Evolutionary conservation across 2,797 vertebrate genomes (phyloP).

Genomic region (Acipenser transmontanus): DNA sequence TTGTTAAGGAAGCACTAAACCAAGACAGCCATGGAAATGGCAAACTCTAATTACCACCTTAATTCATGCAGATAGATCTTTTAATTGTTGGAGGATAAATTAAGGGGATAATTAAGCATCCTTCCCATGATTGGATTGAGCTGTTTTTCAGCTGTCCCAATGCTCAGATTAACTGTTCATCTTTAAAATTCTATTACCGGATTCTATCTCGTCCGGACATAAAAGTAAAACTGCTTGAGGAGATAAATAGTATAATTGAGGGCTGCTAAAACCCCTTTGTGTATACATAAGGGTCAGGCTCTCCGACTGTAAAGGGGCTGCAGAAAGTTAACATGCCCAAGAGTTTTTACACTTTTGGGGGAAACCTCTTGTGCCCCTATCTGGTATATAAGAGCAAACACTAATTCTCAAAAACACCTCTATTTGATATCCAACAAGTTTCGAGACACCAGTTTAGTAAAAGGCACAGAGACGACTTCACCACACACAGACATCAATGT

Average conservation of each 20-base stretch:
- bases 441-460: too few relatives aligned
- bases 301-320: slow-evolving; percentile 7
- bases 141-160: slow-evolving; percentile 16
- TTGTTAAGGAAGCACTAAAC: slow-evolving; percentile 6
- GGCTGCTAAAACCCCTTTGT: slow-evolving; percentile 10
- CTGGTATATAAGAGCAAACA: too few relatives aligned
- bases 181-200: slow-evolving; percentile 41
- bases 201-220: slow-evolving; percentile 27
- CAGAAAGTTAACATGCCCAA: too few relatives aligned
- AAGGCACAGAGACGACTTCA: too few relatives aligned
- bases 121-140: slow-evolving; percentile 18
- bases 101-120: slow-evolving; percentile 27
- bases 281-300: not conserved
- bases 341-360: too few relatives aligned
- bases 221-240: slow-evolving; percentile 53
- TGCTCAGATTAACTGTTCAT: slow-evolving; percentile 20
- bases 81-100: slow-evolving; percentile 25
- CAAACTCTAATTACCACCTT: slow-evolving; percentile 15
- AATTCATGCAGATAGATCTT: slow-evolving; percentile 20
- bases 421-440: too few relatives aligned
- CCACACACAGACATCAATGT: too few relatives aligned
- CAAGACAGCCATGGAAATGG: slow-evolving; percentile 6
- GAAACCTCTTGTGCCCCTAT: too few relatives aligned
- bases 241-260: slow-evolving; percentile 41
- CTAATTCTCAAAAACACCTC: too few relatives aligned